A percentile compares a stretch with the other conserved stretches of the same genome.
Evolutionary conservation across 1,140 invertebrate species (phyloP).

Genomic region (Drosophila santomea): DNA sequence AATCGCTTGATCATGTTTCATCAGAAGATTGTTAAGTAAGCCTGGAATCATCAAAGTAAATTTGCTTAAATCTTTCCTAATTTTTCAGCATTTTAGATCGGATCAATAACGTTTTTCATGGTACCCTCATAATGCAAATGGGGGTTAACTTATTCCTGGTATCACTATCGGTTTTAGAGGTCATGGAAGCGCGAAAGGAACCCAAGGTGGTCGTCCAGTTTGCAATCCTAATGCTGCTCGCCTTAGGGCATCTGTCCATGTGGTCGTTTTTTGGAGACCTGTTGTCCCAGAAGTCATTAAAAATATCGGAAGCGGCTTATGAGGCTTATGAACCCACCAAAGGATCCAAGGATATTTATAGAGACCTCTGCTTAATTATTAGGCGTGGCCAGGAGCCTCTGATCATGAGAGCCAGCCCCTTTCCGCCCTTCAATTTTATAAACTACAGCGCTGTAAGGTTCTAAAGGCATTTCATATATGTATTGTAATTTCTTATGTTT

Average conservation of each 20-base stretch:
- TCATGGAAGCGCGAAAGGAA: conserved; percentile 30
- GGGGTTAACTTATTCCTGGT: conserved; percentile 25
- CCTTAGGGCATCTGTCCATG: conserved; percentile 29
- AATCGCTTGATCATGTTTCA: conserved; percentile 15
- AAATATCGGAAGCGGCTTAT: conserved; percentile 38
- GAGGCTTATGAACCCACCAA: conserved; percentile 18
- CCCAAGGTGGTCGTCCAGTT: conserved; percentile 39
- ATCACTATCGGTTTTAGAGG: conserved; percentile 40
- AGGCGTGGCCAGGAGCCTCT: conserved; percentile 27
- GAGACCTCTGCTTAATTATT: conserved; percentile 41
- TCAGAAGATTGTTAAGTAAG: conserved; percentile 38
- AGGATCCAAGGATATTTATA: conserved; percentile 1
- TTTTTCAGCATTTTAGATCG: conserved; percentile 30
- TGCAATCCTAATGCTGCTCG: conserved; percentile 36
- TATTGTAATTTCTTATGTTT: neutral
- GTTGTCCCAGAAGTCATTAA: conserved; percentile 38
- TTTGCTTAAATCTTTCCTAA: too few relatives aligned
- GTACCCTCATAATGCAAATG: conserved; percentile 50
- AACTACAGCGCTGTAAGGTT: conserved; percentile 41
- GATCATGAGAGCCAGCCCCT: conserved; percentile 28
- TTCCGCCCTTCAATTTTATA: conserved; percentile 49
- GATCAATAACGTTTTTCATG: conserved; percentile 40
- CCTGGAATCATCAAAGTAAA: too few relatives aligned
- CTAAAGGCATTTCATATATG: neutral
- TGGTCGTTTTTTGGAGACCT: conserved; percentile 43